phyloP scores from a whole-genome alignment of 2,797 vertebrate species.

The Orestias chungarensis region DNA sequence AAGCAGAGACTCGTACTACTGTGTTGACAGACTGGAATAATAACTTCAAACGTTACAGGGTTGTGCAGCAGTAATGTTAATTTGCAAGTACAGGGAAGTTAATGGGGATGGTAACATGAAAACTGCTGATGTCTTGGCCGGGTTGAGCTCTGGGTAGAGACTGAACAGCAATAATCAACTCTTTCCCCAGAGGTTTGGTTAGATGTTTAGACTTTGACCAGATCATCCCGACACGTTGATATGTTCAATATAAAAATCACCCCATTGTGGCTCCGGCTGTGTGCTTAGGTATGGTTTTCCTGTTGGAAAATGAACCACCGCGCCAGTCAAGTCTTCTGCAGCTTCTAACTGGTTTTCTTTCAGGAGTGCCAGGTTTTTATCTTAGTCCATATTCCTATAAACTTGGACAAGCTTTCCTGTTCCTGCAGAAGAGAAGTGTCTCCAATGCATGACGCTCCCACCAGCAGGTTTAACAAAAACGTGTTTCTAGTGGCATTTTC shows the following conservation, averaged over 20 bases:
- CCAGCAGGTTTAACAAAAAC: too few relatives aligned
- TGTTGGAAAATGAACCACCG: background rate
- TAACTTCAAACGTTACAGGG: background rate
- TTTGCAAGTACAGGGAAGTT: constrained; percentile 20
- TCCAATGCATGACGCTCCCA: background rate
- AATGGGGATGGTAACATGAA: background rate
- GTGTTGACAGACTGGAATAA: constrained; percentile 31
- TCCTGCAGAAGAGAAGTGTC: background rate
- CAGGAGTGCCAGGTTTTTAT: background rate
- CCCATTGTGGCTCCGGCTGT: background rate
- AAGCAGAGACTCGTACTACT: constrained; percentile 19
- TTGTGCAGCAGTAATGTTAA: constrained; percentile 14
- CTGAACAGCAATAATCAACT: background rate
- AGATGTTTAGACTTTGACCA: background rate
- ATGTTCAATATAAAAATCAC: background rate
- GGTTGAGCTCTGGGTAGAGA: too few relatives aligned
- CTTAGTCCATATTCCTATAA: background rate
- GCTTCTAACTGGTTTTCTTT: background rate
- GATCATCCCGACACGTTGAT: background rate
- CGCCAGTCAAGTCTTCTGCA: background rate
- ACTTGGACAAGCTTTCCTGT: background rate
- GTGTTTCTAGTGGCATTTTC: too few relatives aligned
- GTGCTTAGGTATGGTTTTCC: background rate
- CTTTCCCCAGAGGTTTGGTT: background rate
- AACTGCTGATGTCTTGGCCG: background rate